Evolutionary conservation across 2,888 invertebrate genomes (phyloP), one percentile per base, ranked within the genome.

Genomic region (Selenia dentaria): DNA sequence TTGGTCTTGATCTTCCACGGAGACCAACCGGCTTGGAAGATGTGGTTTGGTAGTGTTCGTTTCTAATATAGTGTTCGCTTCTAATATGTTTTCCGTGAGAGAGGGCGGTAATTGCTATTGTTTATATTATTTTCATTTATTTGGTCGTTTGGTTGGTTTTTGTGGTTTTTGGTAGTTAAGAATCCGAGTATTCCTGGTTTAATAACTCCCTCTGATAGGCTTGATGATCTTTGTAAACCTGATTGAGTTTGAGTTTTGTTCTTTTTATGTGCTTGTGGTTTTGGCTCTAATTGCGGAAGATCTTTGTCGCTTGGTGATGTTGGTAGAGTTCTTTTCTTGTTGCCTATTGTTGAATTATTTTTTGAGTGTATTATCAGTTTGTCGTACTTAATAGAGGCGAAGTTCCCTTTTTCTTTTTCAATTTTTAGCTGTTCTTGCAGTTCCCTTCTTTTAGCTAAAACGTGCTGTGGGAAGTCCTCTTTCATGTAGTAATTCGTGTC

Each of bases 351-450:
- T 2, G 1, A 2, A 14, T 14, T n/a, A 6, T 29, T 34, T 35
- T 35, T 42, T 13, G 14, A 8, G n/a, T 9, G 13, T 11, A 35
- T 29, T 16, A 42, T 11, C 25, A 42, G 16, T 24, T 34, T 41
- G 6, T 42, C 42, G 10, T 42, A 42, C n/a, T 8, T 42, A n/a
- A 42, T 35, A 5, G 2, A 25, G 11, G 35, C 42, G 5, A 3
- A 9, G 10, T 42, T 41, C 28, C 41, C 41, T 13, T 34, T 41
- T 10, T 41, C 41, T 34, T 6, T 27, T 16, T 29, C 41, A 8
- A 11, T 9, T 26, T 32, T 13, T 9, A 37, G 6, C 9, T 44
- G 36, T 26, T 44, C 43, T 26, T 29, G 16, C 6, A 29, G 9
- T 29, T 16, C 29, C 16, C 16, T 44, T 12, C 43, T 1, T 13